Evolutionary conservation across 2,797 vertebrate species (phyloP), one percentile per base, ranked within the genome.

Genomic region (Anabacerthia variegaticeps): DNA sequence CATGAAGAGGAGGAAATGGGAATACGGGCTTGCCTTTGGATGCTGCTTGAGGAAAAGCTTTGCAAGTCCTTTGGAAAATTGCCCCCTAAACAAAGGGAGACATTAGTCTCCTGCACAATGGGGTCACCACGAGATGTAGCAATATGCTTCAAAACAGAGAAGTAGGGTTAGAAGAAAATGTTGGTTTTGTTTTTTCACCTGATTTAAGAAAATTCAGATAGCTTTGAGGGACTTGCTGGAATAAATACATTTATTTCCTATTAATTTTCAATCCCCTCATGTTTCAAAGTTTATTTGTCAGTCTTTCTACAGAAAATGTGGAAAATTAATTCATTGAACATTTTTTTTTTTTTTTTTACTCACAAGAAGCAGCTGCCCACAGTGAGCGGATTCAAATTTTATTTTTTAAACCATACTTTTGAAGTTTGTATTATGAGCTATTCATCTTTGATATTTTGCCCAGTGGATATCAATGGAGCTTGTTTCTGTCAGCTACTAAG

Each of bases 381-480:
- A 96, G 88, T 36, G 89, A 96, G 91, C 34, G 2, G 82, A 95
- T 97, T 96, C 85, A 87, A 95, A 95, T 94, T 86, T 93, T 83
- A 92, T 92, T 98, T 98, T 96, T 97, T 96, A 94, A 97, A 89
- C 73, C 61, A 68, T 55, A 88, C 71, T 69, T 97, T 93, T 97
- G 96, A 98, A 97, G 97, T 97, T 96, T 96, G 71, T 61, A 44
- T 97, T 96, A 89, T 77, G 87, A 96, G 96, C 65, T 92, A 93
- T 87, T 97, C 51, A 94, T 97, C 94, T 98, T 97, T 98, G 97
- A 98, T 98, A 97, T 88, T 96, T 96, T 97, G 97, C 96, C 96
- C 97, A 96, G 89, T 89, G 83, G 92, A 97, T 97, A 95, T 97
- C 93, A 96, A 2, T 83, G 89, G 86, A 96, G 80, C 88, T 95